Percentiles rank a stretch among this genome's conserved stretches.
Conservation (phyloP, 2,888 invertebrate genomes). For the Unio pictorum region DNA sequence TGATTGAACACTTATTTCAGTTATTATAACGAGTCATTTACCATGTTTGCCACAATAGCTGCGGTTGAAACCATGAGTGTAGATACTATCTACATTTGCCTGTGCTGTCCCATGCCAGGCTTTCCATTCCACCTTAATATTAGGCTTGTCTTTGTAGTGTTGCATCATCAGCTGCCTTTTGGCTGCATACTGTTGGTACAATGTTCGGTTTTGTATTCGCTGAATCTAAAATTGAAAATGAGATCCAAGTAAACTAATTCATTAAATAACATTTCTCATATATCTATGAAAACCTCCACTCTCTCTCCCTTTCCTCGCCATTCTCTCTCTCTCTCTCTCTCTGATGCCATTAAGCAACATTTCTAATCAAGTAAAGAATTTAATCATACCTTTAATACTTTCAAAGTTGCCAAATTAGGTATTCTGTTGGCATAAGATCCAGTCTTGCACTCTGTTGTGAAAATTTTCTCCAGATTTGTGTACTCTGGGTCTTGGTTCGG, state of each 20-base stretch:
- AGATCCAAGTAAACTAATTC: too few relatives aligned
- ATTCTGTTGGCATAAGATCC: slow-evolving; percentile 18
- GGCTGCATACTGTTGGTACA: slow-evolving; percentile 52
- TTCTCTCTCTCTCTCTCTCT: too few relatives aligned
- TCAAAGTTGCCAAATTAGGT: slow-evolving; percentile 12
- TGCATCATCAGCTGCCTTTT: slow-evolving; percentile 31
- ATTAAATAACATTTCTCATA: too few relatives aligned
- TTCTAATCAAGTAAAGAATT: not conserved
- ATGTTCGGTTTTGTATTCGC: slow-evolving; percentile 51
- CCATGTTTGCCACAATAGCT: slow-evolving; percentile 59
- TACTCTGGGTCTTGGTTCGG: slow-evolving; percentile 13
- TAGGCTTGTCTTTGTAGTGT: not conserved
- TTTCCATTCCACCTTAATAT: slow-evolving; percentile 28
- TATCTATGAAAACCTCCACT: too few relatives aligned
- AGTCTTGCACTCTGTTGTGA: slow-evolving; percentile 21
- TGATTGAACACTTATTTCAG: too few relatives aligned
- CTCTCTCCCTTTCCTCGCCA: too few relatives aligned
- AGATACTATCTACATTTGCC: slow-evolving; percentile 46
- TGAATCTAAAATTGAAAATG: slow-evolving; percentile 45
- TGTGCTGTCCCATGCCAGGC: slow-evolving; percentile 58
- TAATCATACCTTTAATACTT: slow-evolving; percentile 28
- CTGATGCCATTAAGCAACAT: not conserved
- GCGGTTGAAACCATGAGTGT: slow-evolving; percentile 58
- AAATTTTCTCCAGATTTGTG: slow-evolving; percentile 19
- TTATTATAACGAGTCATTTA: slow-evolving; percentile 10